Base-by-base conservation (phyloP, 2,797 vertebrate genomes). In the Scyliorhinus canicula region DNA sequence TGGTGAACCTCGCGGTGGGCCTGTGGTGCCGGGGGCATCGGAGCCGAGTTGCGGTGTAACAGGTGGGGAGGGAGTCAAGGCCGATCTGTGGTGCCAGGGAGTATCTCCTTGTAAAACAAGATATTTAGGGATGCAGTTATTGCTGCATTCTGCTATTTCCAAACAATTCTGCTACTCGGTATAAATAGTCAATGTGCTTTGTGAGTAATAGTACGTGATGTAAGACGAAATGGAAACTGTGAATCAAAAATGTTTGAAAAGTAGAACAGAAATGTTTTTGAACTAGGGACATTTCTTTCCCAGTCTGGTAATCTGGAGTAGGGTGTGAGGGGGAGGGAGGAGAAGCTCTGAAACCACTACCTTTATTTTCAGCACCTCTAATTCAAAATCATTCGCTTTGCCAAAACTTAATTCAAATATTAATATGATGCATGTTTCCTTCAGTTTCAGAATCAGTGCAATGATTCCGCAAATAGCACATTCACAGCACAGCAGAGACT, bases 241-340 rank as follows among this genome's bases (percentile, higher is more conserved):
- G n/a, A 91, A n/a, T n/a, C n/a, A n/a, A 91, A 21, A 26, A n/a
- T 65, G n/a, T n/a, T 90, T 91, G 40, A 44, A 65, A 91, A 91
- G 12, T 60, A 60, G 40, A 90, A 90, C 26, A 63, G 24, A 44
- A 26, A 44, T 91, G 44, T 12, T 9, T 91, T 65, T 91, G 57
- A 57, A 65, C 9, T 5, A 63, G 21, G 88, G 26, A 91, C n/a
- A 91, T 24, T 65, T 65, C 60, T 63, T 9, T 63, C 14, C 57
- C 16, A n/a, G 57, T 63, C n/a, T 57, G 44, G 14, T 40, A 8
- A 35, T 57, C 50, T 88, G 7, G 28, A 40, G 16, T 60, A 19
- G 35, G 8, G 65, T 65, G 21, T n/a, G 60, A 63, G 44, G 12
- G 63, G 8, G 31, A 6, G 35, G 3, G 19, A 40, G 88, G 16